A percentile compares a stretch with the other conserved stretches of the same genome.
Evolutionary conservation across 2,797 vertebrate genomes (phyloP).

Genomic region (Diglossa cyanea): DNA sequence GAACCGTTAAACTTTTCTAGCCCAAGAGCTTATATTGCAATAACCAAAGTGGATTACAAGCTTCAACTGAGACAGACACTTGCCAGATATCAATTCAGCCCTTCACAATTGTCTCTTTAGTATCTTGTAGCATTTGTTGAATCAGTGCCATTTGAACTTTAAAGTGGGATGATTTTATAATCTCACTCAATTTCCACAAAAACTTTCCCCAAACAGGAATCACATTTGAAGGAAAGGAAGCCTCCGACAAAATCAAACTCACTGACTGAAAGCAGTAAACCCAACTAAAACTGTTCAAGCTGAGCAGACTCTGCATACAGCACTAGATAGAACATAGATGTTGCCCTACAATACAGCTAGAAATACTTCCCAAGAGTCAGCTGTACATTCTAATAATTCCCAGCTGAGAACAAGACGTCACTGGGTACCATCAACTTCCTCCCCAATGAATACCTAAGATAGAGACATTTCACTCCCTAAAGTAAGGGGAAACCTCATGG

Average conservation of each 20-base stretch:
- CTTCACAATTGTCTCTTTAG: background rate
- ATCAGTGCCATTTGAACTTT: background rate
- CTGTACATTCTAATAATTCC: background rate
- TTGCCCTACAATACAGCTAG: background rate
- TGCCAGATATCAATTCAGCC: background rate
- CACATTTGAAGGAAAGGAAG: background rate
- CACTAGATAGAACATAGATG: background rate
- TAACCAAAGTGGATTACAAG: background rate
- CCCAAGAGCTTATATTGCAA: background rate
- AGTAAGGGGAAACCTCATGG: background rate
- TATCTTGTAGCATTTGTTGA: background rate
- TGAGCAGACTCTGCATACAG: background rate
- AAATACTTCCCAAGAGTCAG: background rate
- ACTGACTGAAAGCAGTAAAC: background rate
- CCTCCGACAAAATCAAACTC: background rate
- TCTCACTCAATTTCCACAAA: background rate
- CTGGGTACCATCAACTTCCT: background rate
- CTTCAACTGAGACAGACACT: background rate
- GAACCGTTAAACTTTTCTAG: background rate
- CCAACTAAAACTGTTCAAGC: background rate
- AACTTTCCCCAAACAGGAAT: background rate
- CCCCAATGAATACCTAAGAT: background rate
- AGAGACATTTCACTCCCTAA: background rate
- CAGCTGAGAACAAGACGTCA: background rate
- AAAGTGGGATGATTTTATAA: background rate